Base-by-base conservation (phyloP, 2,888 invertebrate species). In the Lasioglossum leucozonium region DNA sequence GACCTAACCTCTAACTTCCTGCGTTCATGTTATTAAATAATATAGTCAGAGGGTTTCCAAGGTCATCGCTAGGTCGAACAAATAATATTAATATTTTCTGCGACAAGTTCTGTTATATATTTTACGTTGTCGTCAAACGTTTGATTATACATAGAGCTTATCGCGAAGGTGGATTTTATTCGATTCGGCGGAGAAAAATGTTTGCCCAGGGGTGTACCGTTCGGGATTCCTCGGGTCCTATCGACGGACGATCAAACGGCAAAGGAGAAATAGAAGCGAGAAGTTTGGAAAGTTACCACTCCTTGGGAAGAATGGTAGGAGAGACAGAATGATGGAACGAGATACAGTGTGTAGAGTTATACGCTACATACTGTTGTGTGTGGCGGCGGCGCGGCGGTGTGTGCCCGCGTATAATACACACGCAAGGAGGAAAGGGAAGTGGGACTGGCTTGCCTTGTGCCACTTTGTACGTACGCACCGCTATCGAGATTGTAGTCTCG, bases 391-490 rank as follows among this genome's bases (percentile, higher is more conserved):
- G 1, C 51, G 10, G n/a, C n/a, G 8, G 3, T 51, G 51, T 51
- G 51, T n/a, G 51, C 51, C n/a, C 51, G 51, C 51, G 51, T 51
- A 51, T 51, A 51, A 34, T 65, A 65, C 34, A 65, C 74, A 77
- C 74, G 84, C 72, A 72, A 88, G 77, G 79, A 90, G 81, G 82
- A 87, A 84, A 90, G 89, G 83, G 90, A 90, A 91, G 87, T 87
- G 84, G 87, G 86, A 89, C 89, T 84, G 84, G 88, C 67, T 90
- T 89, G 82, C 85, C 89, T 91, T 91, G 90, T 91, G 85, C 89
- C 72, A 89, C 90, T 90, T 91, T 77, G 77, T 83, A 85, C 72
- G 76, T 75, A 79, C 86, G 84, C 79, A 85, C 84, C 78, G 82
- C 75, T 89, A 86, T 76, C 82, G 82, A 89, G 89, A 89, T 88